Conservation (phyloP, 2,797 vertebrate species). For the Glyptemys insculpta region DNA sequence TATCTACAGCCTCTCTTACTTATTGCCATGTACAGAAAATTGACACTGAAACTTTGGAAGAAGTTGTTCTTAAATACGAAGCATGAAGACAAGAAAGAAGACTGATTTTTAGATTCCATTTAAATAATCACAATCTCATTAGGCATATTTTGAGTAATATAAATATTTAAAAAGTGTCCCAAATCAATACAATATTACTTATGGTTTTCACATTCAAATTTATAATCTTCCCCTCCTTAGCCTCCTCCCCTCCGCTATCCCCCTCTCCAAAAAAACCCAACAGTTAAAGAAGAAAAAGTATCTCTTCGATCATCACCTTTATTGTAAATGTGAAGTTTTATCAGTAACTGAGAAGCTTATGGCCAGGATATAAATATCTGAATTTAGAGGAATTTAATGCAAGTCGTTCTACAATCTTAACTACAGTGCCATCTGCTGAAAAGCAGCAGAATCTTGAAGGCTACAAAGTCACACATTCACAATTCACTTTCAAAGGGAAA, state of each 20-base stretch:
- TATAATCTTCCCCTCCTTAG: background rate
- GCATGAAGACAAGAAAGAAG: background rate
- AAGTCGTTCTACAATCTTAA: constrained; percentile 2
- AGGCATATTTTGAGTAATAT: background rate
- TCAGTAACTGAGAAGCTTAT: background rate
- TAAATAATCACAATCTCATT: background rate
- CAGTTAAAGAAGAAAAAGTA: background rate
- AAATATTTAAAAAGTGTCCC: background rate
- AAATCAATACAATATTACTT: background rate
- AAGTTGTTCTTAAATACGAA: background rate
- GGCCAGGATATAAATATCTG: background rate
- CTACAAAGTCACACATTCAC: background rate
- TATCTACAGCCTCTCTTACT: background rate
- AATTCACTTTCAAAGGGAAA: background rate
- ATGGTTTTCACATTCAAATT: background rate
- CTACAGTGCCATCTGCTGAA: constrained; percentile 70
- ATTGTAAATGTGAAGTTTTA: constrained; percentile 27
- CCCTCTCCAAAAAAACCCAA: background rate
- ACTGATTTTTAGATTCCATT: background rate
- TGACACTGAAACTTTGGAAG: background rate
- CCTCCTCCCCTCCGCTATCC: accelerated
- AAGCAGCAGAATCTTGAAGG: background rate
- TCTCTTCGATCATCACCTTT: background rate
- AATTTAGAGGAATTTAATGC: background rate
- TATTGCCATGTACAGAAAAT: background rate